These are phyloP conservation scores for Heteropelma amictum DNA, from an alignment of 2,888 invertebrate genomes.

Conservation along the genomic window DNA sequence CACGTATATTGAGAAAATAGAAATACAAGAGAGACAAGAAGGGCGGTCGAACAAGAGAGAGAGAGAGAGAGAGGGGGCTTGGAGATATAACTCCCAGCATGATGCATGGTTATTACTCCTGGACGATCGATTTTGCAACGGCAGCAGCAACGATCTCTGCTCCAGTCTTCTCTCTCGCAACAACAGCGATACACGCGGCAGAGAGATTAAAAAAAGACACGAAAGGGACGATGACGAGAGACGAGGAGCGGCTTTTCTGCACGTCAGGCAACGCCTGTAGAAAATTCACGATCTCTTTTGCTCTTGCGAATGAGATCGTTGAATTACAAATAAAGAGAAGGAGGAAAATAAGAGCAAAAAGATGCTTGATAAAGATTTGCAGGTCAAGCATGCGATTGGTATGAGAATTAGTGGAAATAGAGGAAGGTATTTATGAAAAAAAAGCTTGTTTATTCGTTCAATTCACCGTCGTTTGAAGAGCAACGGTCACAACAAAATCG, in stretches of 20 bases:
- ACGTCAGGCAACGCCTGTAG: constrained; percentile 54
- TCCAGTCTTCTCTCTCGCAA: constrained; percentile 26
- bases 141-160: constrained; percentile 4
- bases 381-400: too few species aligned
- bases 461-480: too few species aligned
- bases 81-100: constrained; percentile 56
- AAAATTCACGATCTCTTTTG: constrained; percentile 48
- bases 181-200: constrained; percentile 29
- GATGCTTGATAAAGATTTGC: too few species aligned
- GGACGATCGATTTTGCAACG: constrained; percentile 49
- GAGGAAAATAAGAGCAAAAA: constrained; percentile 35
- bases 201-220: constrained; percentile 18
- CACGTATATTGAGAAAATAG: neutral
- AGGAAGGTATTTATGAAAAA: too few species aligned
- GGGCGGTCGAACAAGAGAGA: constrained; percentile 40
- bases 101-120: constrained; percentile 61
- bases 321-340: constrained; percentile 55
- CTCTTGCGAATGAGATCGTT: constrained; percentile 57
- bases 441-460: too few species aligned
- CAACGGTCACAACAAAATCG: too few species aligned
- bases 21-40: neutral
- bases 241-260: constrained; percentile 31
- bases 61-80: constrained; percentile 40
- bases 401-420: too few species aligned
- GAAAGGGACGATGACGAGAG: constrained; percentile 29